Percentiles rank a stretch among this genome's conserved stretches.
phyloP scores from a whole-genome alignment of 2,888 invertebrate species.

The Spodoptera picta region DNA sequence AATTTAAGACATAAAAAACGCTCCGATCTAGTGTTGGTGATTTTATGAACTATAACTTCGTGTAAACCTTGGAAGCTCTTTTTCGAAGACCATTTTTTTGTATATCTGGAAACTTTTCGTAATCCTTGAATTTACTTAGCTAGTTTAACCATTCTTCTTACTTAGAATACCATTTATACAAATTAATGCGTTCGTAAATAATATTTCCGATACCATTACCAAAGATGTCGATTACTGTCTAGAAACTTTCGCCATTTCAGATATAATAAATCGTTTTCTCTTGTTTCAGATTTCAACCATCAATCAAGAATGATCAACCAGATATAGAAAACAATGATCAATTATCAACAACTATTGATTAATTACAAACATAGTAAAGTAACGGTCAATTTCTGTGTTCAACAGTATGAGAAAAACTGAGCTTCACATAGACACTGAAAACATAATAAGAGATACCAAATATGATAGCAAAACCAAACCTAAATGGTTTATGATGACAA shows the following conservation, averaged over 20 bases:
- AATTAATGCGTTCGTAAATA: neutral
- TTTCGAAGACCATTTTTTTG: neutral
- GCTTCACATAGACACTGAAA: conserved; percentile 47
- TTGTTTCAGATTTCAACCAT: conserved; percentile 58
- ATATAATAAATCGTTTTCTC: conserved; percentile 26
- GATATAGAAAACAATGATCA: conserved; percentile 25
- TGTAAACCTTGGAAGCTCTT: conserved; percentile 23
- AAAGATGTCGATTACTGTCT: conserved; percentile 2
- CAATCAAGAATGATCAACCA: conserved; percentile 56
- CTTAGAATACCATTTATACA: neutral
- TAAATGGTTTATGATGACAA: conserved; percentile 79
- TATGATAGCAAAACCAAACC: conserved; percentile 72
- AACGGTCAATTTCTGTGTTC: conserved; percentile 15
- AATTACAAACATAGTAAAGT: conserved; percentile 17
- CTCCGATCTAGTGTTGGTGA: conserved; percentile 29
- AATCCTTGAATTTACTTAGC: neutral
- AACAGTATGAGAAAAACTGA: conserved; percentile 67
- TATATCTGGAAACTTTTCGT: too few relatives aligned
- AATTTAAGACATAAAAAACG: conserved; percentile 32
- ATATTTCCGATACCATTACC: neutral
- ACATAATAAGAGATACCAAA: conserved; percentile 57
- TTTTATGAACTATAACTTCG: conserved; percentile 40
- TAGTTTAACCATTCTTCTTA: neutral
- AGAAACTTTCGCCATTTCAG: conserved; percentile 8
- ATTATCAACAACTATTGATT: conserved; percentile 18